Evolutionary conservation across 2,113 vertebrate genomes (phyloP).

Genomic region (Coptodon bakossiorum): DNA sequence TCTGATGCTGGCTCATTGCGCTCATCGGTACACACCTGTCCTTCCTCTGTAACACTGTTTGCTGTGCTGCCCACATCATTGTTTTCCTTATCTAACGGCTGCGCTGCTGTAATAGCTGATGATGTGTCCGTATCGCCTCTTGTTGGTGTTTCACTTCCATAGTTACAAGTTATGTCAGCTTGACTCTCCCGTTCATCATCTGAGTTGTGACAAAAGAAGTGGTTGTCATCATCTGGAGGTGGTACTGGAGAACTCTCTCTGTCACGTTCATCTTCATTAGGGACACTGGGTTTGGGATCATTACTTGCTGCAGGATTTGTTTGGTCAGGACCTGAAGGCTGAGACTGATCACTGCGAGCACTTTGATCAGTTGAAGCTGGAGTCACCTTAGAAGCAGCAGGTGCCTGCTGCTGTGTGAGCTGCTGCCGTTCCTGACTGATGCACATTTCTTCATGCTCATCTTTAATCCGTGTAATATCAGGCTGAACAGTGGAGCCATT

Average conservation of each 20-base stretch:
- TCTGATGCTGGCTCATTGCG: not conserved
- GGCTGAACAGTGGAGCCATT: not conserved
- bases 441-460: slow-evolving; percentile 21
- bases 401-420: not conserved
- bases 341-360: not conserved
- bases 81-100: not conserved
- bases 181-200: not conserved
- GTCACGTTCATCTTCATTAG: not conserved
- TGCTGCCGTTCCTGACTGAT: not conserved
- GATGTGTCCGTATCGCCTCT: not conserved
- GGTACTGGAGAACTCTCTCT: not conserved
- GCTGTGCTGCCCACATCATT: not conserved
- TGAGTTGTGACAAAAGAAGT: not conserved
- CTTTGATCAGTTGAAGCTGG: not conserved
- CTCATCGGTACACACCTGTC: not conserved
- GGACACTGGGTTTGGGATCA: not conserved
- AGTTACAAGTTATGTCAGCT: not conserved
- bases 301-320: not conserved
- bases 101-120: not conserved
- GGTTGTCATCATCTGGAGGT: not conserved
- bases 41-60: not conserved
- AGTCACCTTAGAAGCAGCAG: not conserved
- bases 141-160: not conserved
- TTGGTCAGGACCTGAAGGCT: not conserved
- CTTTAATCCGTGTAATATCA: slow-evolving; percentile 11